Evolutionary conservation across 1,140 invertebrate genomes (phyloP).

Genomic region (Trachymyrmex cornetzi): DNA sequence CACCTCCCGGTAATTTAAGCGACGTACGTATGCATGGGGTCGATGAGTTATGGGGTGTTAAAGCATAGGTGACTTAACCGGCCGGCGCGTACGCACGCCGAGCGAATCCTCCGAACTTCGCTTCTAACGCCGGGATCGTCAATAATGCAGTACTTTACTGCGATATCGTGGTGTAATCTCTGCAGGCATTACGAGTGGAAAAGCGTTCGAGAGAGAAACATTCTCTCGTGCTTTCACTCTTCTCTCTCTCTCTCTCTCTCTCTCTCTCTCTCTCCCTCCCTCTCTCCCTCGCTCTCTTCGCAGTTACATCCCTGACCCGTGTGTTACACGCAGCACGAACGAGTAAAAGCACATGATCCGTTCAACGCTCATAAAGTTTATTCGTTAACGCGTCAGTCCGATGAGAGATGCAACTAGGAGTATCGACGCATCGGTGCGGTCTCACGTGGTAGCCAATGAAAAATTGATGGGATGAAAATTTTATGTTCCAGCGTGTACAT

Average conservation of each 20-base stretch:
- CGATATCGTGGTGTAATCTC: constrained; percentile 64
- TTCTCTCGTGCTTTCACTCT: constrained; percentile 37
- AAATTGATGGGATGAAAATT: constrained; percentile 63
- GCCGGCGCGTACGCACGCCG: constrained; percentile 49
- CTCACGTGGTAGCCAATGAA: constrained; percentile 26
- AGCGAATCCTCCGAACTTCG: constrained; percentile 70
- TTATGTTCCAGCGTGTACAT: constrained; percentile 24
- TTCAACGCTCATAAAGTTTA: constrained; percentile 60
- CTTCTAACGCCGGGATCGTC: constrained; percentile 63
- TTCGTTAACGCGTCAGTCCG: constrained; percentile 51
- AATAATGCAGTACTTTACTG: constrained; percentile 63
- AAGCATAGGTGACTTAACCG: constrained; percentile 81
- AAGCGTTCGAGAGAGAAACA: constrained; percentile 32
- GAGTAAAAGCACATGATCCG: constrained; percentile 43
- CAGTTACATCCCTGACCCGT: not conserved
- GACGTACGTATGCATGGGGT: constrained; percentile 72
- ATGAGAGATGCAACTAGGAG: constrained; percentile 34
- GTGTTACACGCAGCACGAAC: not conserved
- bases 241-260: constrained; percentile 63
- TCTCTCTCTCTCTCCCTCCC: constrained; percentile 69
- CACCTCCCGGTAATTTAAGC: constrained; percentile 75
- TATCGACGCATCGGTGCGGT: constrained; percentile 46
- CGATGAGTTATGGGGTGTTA: constrained; percentile 84
- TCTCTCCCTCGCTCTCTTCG: constrained; percentile 57
- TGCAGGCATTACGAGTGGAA: constrained; percentile 34